These are phyloP conservation scores for Paratrypauchen microcephalus DNA, from an alignment of 2,797 vertebrate genomes.

Conservation along the genomic window DNA sequence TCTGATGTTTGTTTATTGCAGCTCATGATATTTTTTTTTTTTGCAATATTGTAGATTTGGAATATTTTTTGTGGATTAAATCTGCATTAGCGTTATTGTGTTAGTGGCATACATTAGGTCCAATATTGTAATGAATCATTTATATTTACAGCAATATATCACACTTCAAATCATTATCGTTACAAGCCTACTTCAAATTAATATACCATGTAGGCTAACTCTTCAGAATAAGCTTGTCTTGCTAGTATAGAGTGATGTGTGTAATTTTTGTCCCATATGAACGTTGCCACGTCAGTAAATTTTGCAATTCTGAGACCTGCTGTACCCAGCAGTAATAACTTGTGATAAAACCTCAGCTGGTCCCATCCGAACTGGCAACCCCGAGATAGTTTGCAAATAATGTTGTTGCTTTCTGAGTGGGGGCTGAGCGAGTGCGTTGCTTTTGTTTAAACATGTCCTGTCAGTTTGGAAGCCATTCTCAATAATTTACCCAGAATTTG, in stretches of 20 bases:
- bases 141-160: too few relatives aligned
- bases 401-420: constrained; percentile 24
- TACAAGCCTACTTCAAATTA: too few relatives aligned
- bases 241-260: not conserved
- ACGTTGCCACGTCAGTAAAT: constrained; percentile 45
- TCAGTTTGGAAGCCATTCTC: constrained; percentile 44
- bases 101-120: too few relatives aligned
- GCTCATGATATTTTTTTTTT: too few relatives aligned
- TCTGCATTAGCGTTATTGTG: too few relatives aligned
- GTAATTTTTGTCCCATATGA: constrained; percentile 26
- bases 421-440: constrained; percentile 8
- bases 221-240: constrained; percentile 31
- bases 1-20: too few relatives aligned
- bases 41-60: too few relatives aligned
- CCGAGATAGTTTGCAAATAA: constrained; percentile 51
- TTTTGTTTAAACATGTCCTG: constrained; percentile 48
- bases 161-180: too few relatives aligned
- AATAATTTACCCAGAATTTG: constrained; percentile 38
- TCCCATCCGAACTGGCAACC: constrained; percentile 34
- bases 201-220: constrained; percentile 4
- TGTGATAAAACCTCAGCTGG: constrained; percentile 28
- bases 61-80: too few relatives aligned
- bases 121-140: too few relatives aligned
- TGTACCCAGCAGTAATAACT: constrained; percentile 29
- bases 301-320: constrained; percentile 36